Percentiles rank a stretch among this genome's conserved stretches.
Evolutionary conservation across 2,888 invertebrate genomes (phyloP).

Genomic region (Drosophila incognita): DNA sequence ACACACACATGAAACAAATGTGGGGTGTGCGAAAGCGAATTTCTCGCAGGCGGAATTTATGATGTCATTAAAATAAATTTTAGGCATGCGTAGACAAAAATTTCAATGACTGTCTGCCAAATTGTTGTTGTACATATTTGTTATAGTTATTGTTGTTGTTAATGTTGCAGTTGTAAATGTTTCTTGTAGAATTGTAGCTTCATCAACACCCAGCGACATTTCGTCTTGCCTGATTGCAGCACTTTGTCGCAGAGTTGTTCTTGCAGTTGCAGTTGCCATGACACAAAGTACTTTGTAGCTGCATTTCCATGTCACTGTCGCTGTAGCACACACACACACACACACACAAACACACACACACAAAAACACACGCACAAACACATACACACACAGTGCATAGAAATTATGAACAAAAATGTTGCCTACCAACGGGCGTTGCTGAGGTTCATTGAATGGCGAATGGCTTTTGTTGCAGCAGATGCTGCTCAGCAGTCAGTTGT

Average conservation of each 20-base stretch:
- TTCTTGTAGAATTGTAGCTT: conserved; percentile 16
- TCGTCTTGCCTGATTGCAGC: conserved; percentile 70
- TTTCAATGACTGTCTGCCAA: conserved; percentile 38
- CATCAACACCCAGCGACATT: conserved; percentile 61
- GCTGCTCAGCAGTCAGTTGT: conserved; percentile 61
- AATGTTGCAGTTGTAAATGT: conserved; percentile 15
- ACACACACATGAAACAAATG: conserved; percentile 8
- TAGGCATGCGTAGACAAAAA: conserved; percentile 72
- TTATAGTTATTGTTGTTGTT: conserved; percentile 11
- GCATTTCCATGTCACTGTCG: conserved; percentile 55
- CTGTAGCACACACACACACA: conserved; percentile 12
- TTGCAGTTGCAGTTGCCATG: conserved; percentile 40
- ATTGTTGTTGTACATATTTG: conserved; percentile 26
- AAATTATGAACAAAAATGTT: conserved; percentile 73
- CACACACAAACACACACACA: not conserved
- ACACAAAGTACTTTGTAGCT: conserved; percentile 79
- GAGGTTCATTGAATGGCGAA: conserved; percentile 69
- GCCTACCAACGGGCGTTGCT: conserved; percentile 57
- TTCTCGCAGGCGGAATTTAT: conserved; percentile 66
- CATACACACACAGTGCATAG: conserved; percentile 18
- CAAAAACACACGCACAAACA: not conserved
- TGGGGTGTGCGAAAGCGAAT: conserved; percentile 39
- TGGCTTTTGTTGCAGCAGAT: conserved; percentile 45
- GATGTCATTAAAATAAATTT: conserved; percentile 80
- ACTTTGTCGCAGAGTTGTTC: conserved; percentile 61